A percentile compares a stretch with the other conserved stretches of the same genome.
Conservation (phyloP, 1,140 invertebrate species). For the Plutomurus gul region DNA sequence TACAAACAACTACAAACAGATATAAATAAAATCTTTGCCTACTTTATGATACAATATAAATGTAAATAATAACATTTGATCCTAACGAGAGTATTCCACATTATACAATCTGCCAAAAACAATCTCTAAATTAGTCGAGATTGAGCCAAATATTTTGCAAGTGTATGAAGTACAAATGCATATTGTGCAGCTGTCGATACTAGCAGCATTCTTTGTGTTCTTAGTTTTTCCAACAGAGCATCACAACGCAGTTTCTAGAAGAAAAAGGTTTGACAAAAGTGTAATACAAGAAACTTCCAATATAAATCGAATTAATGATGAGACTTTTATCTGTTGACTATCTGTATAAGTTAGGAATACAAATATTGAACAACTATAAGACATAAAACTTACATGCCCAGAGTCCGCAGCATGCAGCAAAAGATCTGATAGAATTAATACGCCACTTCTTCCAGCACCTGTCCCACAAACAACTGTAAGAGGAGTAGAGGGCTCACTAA, state of each 20-base stretch:
- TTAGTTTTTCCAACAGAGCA: constrained; percentile 66
- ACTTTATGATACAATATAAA: no score
- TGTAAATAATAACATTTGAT: no score
- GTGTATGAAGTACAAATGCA: constrained; percentile 81
- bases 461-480: constrained; percentile 72
- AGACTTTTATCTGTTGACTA: background rate
- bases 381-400: constrained; percentile 69
- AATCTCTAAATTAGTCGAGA: constrained; percentile 76
- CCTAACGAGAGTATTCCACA: no score
- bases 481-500: constrained; percentile 69
- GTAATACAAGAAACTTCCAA: constrained; percentile 45
- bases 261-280: constrained; percentile 29
- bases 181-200: constrained; percentile 87
- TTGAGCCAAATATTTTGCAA: constrained; percentile 82
- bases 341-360: background rate
- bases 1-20: no score
- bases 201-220: constrained; percentile 82
- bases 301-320: constrained; percentile 22
- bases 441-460: constrained; percentile 72
- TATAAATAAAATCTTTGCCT: no score
- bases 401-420: constrained; percentile 83
- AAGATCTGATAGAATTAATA: constrained; percentile 77
- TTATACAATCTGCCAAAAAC: background rate
- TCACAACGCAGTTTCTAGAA: constrained; percentile 52
- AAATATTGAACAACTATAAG: background rate